These are phyloP conservation scores for Myiozetetes cayanensis DNA, from an alignment of 2,113 vertebrate genomes.

Conservation along the genomic window DNA sequence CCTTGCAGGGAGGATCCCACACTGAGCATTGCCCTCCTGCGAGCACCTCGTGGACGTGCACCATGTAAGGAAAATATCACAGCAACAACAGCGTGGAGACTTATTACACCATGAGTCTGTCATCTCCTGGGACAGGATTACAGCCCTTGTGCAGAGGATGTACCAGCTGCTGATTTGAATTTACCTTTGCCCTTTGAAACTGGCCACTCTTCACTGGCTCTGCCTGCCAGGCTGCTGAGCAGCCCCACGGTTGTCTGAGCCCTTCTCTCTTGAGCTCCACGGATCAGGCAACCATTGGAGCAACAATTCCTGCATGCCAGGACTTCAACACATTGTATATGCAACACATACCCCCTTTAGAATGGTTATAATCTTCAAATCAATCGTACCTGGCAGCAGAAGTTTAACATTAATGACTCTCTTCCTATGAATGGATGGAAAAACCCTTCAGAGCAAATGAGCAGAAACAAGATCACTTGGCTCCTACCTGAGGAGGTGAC, in stretches of 20 bases:
- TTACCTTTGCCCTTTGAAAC: neutral
- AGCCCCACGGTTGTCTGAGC: neutral
- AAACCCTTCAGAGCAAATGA: constrained; percentile 34
- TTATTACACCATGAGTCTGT: neutral
- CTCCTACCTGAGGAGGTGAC: constrained; percentile 37
- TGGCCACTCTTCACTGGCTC: fast-evolving
- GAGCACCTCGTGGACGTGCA: neutral
- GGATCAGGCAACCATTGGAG: neutral
- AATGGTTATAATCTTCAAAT: neutral
- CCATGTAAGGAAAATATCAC: neutral
- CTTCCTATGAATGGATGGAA: constrained; percentile 24
- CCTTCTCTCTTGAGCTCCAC: neutral
- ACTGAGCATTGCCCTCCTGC: neutral
- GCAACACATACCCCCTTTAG: neutral
- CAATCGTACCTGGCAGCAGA: neutral
- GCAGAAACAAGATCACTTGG: neutral
- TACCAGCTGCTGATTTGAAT: neutral
- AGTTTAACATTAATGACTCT: constrained; percentile 52
- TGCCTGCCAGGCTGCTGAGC: neutral
- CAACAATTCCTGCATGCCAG: neutral
- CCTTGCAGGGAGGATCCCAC: neutral
- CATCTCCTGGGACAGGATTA: fast-evolving
- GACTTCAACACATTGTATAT: neutral
- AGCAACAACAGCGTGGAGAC: neutral
- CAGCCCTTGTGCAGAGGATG: neutral